Conservation (phyloP, 2,888 invertebrate genomes). For the Baccha elongata region DNA sequence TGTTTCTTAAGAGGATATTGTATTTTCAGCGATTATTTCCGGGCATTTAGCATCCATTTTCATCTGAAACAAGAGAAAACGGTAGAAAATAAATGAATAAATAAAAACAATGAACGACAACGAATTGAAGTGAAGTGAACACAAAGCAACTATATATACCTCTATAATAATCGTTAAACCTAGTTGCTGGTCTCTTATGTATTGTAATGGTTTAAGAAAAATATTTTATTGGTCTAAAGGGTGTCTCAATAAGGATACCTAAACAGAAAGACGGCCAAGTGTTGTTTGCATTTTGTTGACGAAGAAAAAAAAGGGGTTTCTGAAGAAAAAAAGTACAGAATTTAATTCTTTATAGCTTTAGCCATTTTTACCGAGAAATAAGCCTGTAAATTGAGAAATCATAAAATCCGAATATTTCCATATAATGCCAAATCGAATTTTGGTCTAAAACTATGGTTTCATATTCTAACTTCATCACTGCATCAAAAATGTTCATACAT, state of each 20-base stretch:
- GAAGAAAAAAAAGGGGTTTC: background rate
- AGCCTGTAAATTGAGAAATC: too few species aligned
- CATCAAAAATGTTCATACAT: too few species aligned
- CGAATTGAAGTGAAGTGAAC: constrained; percentile 48
- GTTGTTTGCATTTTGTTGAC: too few species aligned
- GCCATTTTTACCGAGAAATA: too few species aligned
- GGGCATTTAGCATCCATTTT: constrained; percentile 70
- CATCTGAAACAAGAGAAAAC: constrained; percentile 56
- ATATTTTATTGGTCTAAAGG: background rate
- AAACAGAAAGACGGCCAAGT: too few species aligned
- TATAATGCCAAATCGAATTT: too few species aligned
- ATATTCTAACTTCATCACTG: too few species aligned
- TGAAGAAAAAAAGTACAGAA: too few species aligned
- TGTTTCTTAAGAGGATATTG: constrained; percentile 69
- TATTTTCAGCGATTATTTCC: constrained; percentile 69
- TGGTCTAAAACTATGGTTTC: too few species aligned
- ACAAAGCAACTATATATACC: constrained; percentile 16
- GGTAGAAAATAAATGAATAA: constrained; percentile 46
- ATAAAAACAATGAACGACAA: constrained; percentile 26
- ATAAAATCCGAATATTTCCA: too few species aligned
- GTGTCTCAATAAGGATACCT: constrained; percentile 7
- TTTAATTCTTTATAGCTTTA: too few species aligned
- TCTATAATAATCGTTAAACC: constrained; percentile 23
- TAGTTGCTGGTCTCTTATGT: constrained; percentile 8
- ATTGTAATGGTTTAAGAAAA: background rate